Percentiles rank a stretch among this genome's conserved stretches.
Evolutionary conservation across 2,113 vertebrate genomes (phyloP).

Genomic region (Sakesphorus luctuosus): DNA sequence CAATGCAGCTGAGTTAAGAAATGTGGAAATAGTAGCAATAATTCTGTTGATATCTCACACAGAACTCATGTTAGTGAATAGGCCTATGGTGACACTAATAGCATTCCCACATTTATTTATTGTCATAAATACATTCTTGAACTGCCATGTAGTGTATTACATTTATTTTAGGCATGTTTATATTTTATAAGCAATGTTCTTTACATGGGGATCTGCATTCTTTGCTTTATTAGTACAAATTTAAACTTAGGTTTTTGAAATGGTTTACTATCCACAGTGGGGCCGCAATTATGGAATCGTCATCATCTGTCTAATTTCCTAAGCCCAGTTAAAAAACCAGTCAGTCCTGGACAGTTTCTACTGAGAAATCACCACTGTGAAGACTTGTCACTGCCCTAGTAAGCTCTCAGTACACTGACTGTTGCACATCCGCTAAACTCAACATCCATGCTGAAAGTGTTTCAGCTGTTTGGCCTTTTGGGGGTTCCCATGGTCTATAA

Average conservation of each 20-base stretch:
- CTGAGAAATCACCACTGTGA: not conserved
- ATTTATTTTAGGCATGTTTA: conserved; percentile 17
- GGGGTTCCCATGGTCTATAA: not conserved
- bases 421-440: not conserved
- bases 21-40: not conserved
- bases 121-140: conserved; percentile 17
- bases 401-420: not conserved
- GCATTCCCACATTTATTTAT: conserved; percentile 27
- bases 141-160: not conserved
- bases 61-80: conserved; percentile 16
- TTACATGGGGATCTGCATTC: not conserved
- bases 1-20: not conserved
- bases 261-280: not conserved
- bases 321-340: not conserved
- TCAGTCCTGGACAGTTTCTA: not conserved
- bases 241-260: not conserved
- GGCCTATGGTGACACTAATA: conserved; percentile 15
- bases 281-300: not conserved
- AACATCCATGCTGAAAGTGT: not conserved
- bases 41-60: not conserved
- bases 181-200: not conserved
- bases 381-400: not conserved
- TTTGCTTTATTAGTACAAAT: not conserved
- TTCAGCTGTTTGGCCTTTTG: not conserved
- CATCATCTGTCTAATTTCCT: not conserved